Evolutionary conservation across 2,797 vertebrate genomes (phyloP).

Genomic region (Tenualosa thibaudeaui): DNA sequence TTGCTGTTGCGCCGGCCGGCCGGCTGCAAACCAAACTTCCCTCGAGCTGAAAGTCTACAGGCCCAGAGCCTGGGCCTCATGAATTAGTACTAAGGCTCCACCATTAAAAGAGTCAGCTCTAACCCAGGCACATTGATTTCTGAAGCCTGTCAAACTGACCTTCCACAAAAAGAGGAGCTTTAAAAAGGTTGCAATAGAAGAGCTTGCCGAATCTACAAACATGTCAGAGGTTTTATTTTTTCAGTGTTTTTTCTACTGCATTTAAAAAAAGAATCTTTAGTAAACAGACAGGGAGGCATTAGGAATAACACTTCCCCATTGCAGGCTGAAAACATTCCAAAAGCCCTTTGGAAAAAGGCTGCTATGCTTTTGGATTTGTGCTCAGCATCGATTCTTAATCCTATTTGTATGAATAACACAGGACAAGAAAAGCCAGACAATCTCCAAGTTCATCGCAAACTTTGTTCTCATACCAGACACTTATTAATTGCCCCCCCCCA

Average conservation of each 20-base stretch:
- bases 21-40: constrained; percentile 46
- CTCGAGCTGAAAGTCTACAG: constrained; percentile 44
- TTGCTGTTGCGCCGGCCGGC: constrained; percentile 5
- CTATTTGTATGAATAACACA: constrained; percentile 52
- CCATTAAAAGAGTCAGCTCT: constrained; percentile 39
- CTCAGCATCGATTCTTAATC: constrained; percentile 51
- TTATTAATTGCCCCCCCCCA: constrained; percentile 55
- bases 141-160: constrained; percentile 31
- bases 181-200: constrained; percentile 15
- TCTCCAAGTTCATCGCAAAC: constrained; percentile 68
- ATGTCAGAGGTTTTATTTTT: not conserved
- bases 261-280: constrained; percentile 7
- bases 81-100: constrained; percentile 42
- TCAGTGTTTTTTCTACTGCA: constrained; percentile 7
- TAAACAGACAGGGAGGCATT: not conserved
- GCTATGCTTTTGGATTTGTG: not conserved
- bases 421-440: constrained; percentile 60
- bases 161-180: constrained; percentile 23
- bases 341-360: not conserved
- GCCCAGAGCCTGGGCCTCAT: constrained; percentile 43
- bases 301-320: not conserved
- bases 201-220: not conserved
- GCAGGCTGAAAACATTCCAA: constrained; percentile 2
- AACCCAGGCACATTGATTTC: constrained; percentile 35
- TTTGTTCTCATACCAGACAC: constrained; percentile 67